Conservation (phyloP, 2,797 vertebrate genomes). For the Garrulus glandarius region DNA sequence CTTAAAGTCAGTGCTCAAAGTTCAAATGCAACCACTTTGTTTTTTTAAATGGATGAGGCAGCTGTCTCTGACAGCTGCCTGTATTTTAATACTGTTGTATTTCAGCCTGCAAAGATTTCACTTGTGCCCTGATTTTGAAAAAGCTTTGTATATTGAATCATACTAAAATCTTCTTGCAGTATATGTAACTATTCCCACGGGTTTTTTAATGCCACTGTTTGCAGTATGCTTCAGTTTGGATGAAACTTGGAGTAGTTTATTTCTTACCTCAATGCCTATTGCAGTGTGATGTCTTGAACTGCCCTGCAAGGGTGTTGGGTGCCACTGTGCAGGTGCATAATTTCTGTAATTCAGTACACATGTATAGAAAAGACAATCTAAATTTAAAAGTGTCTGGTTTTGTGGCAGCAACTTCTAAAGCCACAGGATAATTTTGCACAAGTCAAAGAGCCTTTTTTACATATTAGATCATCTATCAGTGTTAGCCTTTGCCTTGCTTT, state of each 20-base stretch:
- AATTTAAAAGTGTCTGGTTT: background rate
- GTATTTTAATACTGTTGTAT: background rate
- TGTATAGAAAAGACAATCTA: background rate
- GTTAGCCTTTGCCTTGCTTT: background rate
- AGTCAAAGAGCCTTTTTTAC: background rate
- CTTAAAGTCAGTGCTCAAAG: background rate
- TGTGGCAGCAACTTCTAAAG: background rate
- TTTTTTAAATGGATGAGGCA: background rate
- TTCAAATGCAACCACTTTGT: background rate
- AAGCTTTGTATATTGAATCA: background rate
- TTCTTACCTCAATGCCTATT: background rate
- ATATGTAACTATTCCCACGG: background rate
- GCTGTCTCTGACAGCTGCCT: background rate
- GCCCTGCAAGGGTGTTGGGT: background rate
- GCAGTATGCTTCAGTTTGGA: background rate
- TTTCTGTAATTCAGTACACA: background rate
- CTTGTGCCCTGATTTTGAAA: background rate
- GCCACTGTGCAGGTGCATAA: background rate
- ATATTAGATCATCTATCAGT: background rate
- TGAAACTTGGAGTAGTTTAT: background rate
- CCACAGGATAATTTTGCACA: background rate
- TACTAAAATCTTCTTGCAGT: background rate
- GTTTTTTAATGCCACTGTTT: background rate
- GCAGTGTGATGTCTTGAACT: background rate
- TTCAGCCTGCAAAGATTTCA: background rate